Conservation (phyloP, 2,113 vertebrate species). For the crab-eating macaque (Macaca fascicularis) region T2T-MFA8v1.1 NC_088385.1:123216501-123217000, state of each 20-base stretch:
- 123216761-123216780: not conserved
- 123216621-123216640: not conserved
- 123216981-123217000: constrained; percentile 19
- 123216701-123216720: not conserved
- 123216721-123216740: constrained; percentile 30
- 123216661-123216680: not conserved
- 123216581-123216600: not conserved
- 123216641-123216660: not conserved
- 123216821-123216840: not conserved
- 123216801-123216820: not conserved
- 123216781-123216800: constrained; percentile 4
- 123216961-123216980: constrained; percentile 17
- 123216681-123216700: not conserved
- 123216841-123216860: constrained; percentile 34
- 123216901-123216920: constrained; percentile 51
- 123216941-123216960: constrained; percentile 30
- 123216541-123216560: not conserved
- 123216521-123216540: not conserved
- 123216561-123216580: not conserved
- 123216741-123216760: constrained; percentile 16
- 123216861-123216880: constrained; percentile 13
- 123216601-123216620: not conserved
- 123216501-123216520: not conserved
- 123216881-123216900: not conserved
- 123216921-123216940: constrained; percentile 19